These are phyloP conservation scores for Amphipoea oculea DNA, from an alignment of 2,888 invertebrate genomes.

Conservation along the genomic window DNA sequence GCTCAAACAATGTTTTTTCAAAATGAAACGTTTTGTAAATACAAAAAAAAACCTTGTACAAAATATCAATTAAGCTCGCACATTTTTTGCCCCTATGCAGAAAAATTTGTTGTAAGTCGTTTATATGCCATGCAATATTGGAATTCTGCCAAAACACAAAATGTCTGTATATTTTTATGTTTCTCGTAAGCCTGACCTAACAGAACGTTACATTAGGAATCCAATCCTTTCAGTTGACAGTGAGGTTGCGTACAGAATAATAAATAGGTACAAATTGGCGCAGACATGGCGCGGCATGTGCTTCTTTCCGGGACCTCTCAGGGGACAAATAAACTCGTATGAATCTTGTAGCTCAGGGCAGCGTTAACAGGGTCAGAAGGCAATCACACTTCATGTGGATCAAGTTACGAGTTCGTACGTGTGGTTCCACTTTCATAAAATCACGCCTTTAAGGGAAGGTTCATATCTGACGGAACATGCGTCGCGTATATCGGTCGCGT, in stretches of 20 bases:
- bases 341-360: neutral
- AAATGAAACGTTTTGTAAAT: neutral
- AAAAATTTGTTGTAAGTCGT: neutral
- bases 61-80: neutral
- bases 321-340: constrained; percentile 1
- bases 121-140: neutral
- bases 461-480: too few relatives aligned
- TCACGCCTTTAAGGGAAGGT: too few relatives aligned
- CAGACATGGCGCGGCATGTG: neutral
- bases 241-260: constrained; percentile 25
- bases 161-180: constrained; percentile 8
- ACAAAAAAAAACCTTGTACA: neutral
- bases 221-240: constrained; percentile 39
- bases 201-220: neutral
- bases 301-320: constrained; percentile 5
- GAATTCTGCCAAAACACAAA: constrained; percentile 3
- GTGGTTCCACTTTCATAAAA: neutral
- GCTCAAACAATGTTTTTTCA: neutral
- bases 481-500: too few relatives aligned
- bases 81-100: neutral
- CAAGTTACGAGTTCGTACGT: neutral
- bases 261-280: neutral
- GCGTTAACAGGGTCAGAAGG: neutral
- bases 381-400: constrained; percentile 3
- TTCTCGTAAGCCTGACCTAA: constrained; percentile 5